phyloP scores from a whole-genome alignment of 2,797 vertebrate genomes.

The Chiropotes sagulatus region DNA sequence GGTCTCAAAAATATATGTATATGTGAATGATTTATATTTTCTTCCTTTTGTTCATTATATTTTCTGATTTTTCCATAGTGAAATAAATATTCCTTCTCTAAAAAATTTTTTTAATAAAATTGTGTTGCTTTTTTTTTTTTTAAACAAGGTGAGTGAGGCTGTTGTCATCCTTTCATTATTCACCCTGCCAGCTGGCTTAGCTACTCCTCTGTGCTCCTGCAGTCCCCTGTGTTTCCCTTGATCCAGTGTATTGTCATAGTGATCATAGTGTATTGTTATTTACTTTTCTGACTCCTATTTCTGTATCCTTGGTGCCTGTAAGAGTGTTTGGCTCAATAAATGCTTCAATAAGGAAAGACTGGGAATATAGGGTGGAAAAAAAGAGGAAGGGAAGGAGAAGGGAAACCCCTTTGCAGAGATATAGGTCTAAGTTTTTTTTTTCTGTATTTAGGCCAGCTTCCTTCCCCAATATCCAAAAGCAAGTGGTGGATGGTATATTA shows the following conservation, averaged over 20 bases:
- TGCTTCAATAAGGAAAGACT: neutral
- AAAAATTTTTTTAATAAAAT: slow-evolving; percentile 4
- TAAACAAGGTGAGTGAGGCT: neutral
- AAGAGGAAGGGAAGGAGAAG: neutral
- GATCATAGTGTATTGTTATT: neutral
- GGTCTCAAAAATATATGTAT: too few relatives aligned
- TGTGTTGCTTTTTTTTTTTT: neutral
- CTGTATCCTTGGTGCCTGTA: neutral
- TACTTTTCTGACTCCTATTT: neutral
- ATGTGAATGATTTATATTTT: slow-evolving; percentile 31
- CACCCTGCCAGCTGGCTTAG: neutral
- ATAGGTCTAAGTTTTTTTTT: neutral
- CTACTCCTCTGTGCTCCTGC: neutral
- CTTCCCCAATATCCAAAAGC: neutral
- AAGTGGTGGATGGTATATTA: neutral
- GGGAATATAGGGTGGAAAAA: neutral
- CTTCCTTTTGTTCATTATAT: neutral
- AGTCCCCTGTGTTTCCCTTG: neutral
- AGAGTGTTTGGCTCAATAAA: neutral
- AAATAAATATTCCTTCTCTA: slow-evolving; percentile 35
- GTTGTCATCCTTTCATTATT: neutral
- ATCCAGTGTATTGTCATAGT: neutral
- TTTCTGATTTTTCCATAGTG: neutral
- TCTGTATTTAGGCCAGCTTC: neutral
- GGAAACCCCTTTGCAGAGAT: neutral